Conservation (phyloP, 2,888 invertebrate species). For the Eucera pruinosa region DNA sequence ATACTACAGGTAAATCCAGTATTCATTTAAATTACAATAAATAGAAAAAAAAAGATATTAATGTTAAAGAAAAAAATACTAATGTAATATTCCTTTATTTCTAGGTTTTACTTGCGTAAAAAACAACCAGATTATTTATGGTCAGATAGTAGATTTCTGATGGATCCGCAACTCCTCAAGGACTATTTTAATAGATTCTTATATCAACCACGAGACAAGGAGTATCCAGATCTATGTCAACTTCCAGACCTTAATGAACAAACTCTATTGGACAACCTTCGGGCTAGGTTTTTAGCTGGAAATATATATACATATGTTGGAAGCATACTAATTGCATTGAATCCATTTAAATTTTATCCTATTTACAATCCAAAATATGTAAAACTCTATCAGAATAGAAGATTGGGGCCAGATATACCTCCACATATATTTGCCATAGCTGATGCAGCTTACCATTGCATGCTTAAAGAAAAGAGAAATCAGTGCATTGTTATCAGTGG, state of each 20-base stretch:
- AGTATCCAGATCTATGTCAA: conserved; percentile 98
- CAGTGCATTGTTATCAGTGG: conserved; percentile 98
- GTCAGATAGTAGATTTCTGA: conserved; percentile 92
- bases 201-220: conserved; percentile 95
- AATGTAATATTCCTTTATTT: conserved; percentile 71
- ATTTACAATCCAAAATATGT: conserved; percentile 99
- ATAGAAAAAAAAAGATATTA: not conserved
- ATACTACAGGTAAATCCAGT: conserved; percentile 83
- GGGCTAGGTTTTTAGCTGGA: conserved; percentile 94
- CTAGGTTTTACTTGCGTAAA: conserved; percentile 94
- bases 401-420: conserved; percentile 95
- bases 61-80: conserved; percentile 81
- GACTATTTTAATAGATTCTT: conserved; percentile 96
- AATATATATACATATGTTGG: conserved; percentile 99
- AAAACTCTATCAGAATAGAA: conserved; percentile 96
- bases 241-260: conserved; percentile 97
- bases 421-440: conserved; percentile 99
- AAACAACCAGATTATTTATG: conserved; percentile 93
- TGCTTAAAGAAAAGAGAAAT: conserved; percentile 95
- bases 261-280: conserved; percentile 95
- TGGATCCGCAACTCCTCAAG: conserved; percentile 96
- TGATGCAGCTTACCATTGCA: conserved; percentile 96
- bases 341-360: conserved; percentile 97
- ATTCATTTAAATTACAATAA: not conserved
- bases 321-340: conserved; percentile 97